Base-by-base conservation (phyloP, 1,140 invertebrate genomes). In the Lerema accius region DNA sequence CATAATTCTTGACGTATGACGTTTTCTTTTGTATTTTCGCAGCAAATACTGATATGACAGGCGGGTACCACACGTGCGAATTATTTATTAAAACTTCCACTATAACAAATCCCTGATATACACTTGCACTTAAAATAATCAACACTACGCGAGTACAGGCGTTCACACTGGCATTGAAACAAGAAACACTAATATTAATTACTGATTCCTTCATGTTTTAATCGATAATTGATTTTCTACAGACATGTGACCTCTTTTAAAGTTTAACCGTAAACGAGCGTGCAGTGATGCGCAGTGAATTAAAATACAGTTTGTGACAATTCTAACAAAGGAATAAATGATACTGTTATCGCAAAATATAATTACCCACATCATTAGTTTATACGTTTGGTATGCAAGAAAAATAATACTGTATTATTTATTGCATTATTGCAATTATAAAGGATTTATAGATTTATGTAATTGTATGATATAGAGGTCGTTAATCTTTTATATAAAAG, bases 31-130 rank as follows among this genome's bases (percentile, higher is more conserved):
- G 68, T 5, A 75, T 23, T 14, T 48, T 45, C 7, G 49, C 48
- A 1, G 80, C 48, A 4, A 72, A 48, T 7, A 80, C 73, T 0
- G 78, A 69, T 17, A 89, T 51, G 50, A 68, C 76, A 37, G 79
- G 75, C 0, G 84, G 82, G 48, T 82, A 90, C 61, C 80, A 73
- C 17, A 78, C 70, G 43, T 82, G 69, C 17, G 72, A 84, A 67
- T 81, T 85, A 37, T 90, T 86, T 17, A 88, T 60, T 35, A 89
- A 78, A 62, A 90, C 76, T 78, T 90, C 85, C 3, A 69, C 71
- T 4, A 87, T 60, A 40, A 88, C 74, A 63, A 90, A 89, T 15
- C 65, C 39, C 35, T 90, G 82, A 53, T 86, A 90, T 10, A 90
- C 69, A 51, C 65, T 73, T 1, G 79, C 77, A 73, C 79, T 85